Percentiles rank a stretch among this genome's conserved stretches.
phyloP scores from a whole-genome alignment of 2,888 invertebrate genomes.

The Crocallis elinguaria region DNA sequence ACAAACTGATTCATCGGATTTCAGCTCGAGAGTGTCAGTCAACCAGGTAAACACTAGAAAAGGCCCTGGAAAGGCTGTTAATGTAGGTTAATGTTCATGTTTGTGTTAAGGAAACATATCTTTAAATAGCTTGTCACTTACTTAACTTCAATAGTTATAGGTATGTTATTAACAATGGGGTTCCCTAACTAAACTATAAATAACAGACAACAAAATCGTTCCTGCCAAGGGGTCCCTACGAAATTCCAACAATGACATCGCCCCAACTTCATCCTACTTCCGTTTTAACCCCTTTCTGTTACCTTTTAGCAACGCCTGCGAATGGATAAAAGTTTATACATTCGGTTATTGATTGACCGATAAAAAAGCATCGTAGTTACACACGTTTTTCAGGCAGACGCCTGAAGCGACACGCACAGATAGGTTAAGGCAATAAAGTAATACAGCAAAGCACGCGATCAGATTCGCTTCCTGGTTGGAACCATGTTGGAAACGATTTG shows the following conservation, averaged over 20 bases:
- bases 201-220: not conserved
- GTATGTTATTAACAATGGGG: not conserved
- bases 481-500: slow-evolving; percentile 31
- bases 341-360: slow-evolving; percentile 58
- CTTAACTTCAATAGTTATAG: not conserved
- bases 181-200: not conserved
- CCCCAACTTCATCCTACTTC: slow-evolving; percentile 1
- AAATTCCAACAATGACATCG: not conserved
- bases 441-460: slow-evolving; percentile 64
- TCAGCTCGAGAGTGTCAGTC: no score
- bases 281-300: slow-evolving; percentile 2
- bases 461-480: slow-evolving; percentile 66
- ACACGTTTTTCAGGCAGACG: slow-evolving; percentile 62
- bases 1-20: no score
- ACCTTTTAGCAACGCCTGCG: slow-evolving; percentile 3
- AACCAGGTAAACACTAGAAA: no score
- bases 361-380: slow-evolving; percentile 60
- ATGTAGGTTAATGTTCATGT: no score
- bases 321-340: slow-evolving; percentile 32
- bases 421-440: slow-evolving; percentile 43
- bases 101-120: no score
- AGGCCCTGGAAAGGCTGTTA: no score
- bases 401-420: slow-evolving; percentile 64
- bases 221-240: not conserved
- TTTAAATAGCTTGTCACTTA: not conserved